Conservation (phyloP, 2,888 invertebrate species). For the Pyrrhia umbra region DNA sequence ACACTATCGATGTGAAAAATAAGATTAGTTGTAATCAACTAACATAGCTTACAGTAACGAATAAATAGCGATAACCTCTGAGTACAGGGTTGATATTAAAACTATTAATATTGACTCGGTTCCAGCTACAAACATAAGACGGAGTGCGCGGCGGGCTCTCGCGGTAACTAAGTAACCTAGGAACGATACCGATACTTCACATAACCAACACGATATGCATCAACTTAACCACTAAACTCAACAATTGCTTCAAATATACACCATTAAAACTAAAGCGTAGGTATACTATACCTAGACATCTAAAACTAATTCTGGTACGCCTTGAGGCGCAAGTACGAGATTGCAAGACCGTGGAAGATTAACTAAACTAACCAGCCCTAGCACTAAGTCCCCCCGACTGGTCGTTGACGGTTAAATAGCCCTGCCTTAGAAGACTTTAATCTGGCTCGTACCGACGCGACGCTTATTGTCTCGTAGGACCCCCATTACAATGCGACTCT, state of each 20-base stretch:
- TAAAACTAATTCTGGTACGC: slow-evolving; percentile 73
- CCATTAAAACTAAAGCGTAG: slow-evolving; percentile 67
- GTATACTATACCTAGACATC: slow-evolving; percentile 66
- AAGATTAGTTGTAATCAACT: slow-evolving; percentile 69
- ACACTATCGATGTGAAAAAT: slow-evolving; percentile 74
- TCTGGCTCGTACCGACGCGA: slow-evolving; percentile 68
- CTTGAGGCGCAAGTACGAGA: slow-evolving; percentile 76
- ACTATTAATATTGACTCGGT: slow-evolving; percentile 78
- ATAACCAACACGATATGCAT: slow-evolving; percentile 87
- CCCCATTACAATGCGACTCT: slow-evolving; percentile 67
- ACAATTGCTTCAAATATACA: slow-evolving; percentile 76
- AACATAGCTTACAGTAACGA: slow-evolving; percentile 75
- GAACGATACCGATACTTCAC: slow-evolving; percentile 81
- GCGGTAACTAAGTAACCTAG: slow-evolving; percentile 82
- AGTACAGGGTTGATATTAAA: slow-evolving; percentile 69
- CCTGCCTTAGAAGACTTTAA: slow-evolving; percentile 72
- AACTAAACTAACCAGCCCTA: slow-evolving; percentile 73
- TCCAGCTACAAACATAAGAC: slow-evolving; percentile 83
- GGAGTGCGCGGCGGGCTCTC: slow-evolving; percentile 76
- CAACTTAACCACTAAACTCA: slow-evolving; percentile 82
- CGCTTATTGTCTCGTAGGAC: slow-evolving; percentile 72
- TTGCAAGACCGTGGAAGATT: slow-evolving; percentile 76
- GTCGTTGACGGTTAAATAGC: slow-evolving; percentile 68
- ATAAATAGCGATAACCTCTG: slow-evolving; percentile 83
- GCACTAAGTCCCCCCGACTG: slow-evolving; percentile 68